phyloP scores from a whole-genome alignment of 1,140 invertebrate species.

The Drosophila carrolli region DNA sequence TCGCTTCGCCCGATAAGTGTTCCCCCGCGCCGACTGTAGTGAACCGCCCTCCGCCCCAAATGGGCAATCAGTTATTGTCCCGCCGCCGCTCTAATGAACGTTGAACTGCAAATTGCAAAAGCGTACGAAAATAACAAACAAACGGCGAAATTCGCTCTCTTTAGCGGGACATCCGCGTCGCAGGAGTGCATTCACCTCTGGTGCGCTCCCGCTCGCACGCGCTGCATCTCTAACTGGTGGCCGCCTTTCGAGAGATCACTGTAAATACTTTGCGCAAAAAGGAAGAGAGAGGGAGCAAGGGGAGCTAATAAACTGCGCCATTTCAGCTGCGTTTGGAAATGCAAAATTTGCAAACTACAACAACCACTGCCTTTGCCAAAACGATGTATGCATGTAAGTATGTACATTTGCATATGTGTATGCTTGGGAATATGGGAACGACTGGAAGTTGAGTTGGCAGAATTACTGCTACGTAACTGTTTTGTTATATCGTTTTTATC shows the following conservation, averaged over 20 bases:
- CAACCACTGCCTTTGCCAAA: neutral
- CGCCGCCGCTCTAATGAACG: conserved; percentile 61
- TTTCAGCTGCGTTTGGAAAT: conserved; percentile 30
- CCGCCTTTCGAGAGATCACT: conserved; percentile 13
- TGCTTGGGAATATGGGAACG: conserved; percentile 3
- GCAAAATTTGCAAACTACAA: conserved; percentile 30
- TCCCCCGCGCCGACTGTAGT: neutral
- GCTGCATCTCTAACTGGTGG: conserved; percentile 13
- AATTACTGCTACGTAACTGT: conserved; percentile 33
- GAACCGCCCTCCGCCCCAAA: neutral
- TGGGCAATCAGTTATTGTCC: conserved; percentile 65
- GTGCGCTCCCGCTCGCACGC: neutral
- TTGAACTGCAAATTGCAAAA: conserved; percentile 72
- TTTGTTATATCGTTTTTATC: conserved; percentile 28
- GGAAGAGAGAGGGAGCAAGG: neutral
- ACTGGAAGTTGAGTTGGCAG: conserved; percentile 33
- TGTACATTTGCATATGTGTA: too few relatives aligned
- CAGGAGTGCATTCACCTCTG: conserved; percentile 29
- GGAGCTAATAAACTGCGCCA: conserved; percentile 31
- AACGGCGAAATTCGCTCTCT: conserved; percentile 24
- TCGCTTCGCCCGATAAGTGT: conserved; percentile 51
- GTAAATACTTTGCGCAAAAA: conserved; percentile 24
- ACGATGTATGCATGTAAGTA: too few relatives aligned
- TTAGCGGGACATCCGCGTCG: conserved; percentile 35
- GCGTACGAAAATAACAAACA: conserved; percentile 51